Evolutionary conservation across 1,140 invertebrate species (phyloP).

Genomic region (Euwallacea fornicatus): DNA sequence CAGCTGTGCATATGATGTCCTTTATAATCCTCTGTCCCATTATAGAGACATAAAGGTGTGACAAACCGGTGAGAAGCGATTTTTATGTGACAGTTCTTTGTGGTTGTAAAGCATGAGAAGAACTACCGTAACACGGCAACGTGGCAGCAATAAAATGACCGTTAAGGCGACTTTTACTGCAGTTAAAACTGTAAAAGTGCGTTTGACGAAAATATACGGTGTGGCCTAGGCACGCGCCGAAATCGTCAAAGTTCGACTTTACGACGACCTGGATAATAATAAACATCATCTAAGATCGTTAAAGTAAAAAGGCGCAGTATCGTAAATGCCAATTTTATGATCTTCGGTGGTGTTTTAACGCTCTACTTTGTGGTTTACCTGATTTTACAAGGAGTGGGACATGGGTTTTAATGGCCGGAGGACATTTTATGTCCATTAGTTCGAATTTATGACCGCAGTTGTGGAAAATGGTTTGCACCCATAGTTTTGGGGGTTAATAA

Average conservation of each 20-base stretch:
- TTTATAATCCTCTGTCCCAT: conserved; percentile 19
- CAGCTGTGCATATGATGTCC: conserved; percentile 22
- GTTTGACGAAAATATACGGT: conserved; percentile 51
- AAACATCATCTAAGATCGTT: conserved; percentile 52
- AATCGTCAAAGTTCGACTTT: conserved; percentile 48
- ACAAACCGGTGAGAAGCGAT: conserved; percentile 34
- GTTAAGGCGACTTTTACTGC: conserved; percentile 53
- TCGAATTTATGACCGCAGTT: no score
- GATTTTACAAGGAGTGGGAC: background rate
- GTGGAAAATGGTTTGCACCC: no score
- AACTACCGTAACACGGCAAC: conserved; percentile 42
- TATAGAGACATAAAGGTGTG: conserved; percentile 31
- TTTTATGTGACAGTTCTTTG: conserved; percentile 46
- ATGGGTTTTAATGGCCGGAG: no score
- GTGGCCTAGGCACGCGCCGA: conserved; percentile 50
- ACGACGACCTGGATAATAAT: conserved; percentile 49
- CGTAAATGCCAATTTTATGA: conserved; percentile 52
- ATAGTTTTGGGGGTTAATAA: no score
- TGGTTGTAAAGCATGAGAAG: conserved; percentile 40
- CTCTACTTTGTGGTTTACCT: conserved; percentile 31
- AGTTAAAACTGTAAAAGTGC: conserved; percentile 54
- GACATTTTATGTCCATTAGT: no score
- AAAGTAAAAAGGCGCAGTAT: conserved; percentile 39
- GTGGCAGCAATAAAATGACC: conserved; percentile 52
- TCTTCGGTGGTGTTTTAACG: conserved; percentile 22